phyloP scores from a whole-genome alignment of 2,797 vertebrate genomes.

The Ceryle rudis region DNA sequence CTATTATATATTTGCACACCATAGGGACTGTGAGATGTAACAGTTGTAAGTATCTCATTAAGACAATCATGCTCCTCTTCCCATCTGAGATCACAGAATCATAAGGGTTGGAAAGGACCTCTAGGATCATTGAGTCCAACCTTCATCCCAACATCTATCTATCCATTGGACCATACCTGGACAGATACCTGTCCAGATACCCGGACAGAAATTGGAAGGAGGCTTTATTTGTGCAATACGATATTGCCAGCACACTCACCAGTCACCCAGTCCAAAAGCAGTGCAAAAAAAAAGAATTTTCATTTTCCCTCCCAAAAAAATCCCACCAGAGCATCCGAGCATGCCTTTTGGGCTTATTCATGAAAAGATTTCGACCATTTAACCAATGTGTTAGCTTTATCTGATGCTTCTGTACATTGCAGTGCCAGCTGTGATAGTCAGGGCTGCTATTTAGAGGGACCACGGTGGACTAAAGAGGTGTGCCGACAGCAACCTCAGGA shows the following conservation, averaged over 20 bases:
- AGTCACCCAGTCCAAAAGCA: not conserved
- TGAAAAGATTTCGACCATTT: not conserved
- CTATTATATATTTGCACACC: slow-evolving; percentile 1
- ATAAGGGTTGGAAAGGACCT: too few species aligned
- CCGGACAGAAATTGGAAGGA: not conserved
- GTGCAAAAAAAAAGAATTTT: not conserved
- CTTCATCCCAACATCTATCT: too few species aligned
- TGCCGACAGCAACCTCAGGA: not conserved
- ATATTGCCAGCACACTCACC: not conserved
- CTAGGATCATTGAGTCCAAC: too few species aligned
- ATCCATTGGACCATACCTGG: too few species aligned
- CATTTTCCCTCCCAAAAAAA: accelerated
- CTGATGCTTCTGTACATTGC: not conserved
- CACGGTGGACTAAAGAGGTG: accelerated
- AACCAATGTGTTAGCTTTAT: not conserved
- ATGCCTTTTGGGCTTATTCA: not conserved
- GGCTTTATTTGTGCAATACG: not conserved
- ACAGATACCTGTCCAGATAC: not conserved
- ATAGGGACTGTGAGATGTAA: not conserved
- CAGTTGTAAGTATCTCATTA: not conserved
- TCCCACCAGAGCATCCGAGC: not conserved
- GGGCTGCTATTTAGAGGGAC: not conserved
- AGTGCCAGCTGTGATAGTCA: not conserved
- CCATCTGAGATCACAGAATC: not conserved
- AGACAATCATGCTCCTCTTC: not conserved